Conservation (phyloP, 1,140 invertebrate species). For the Pseudomyrmex concolor region DNA sequence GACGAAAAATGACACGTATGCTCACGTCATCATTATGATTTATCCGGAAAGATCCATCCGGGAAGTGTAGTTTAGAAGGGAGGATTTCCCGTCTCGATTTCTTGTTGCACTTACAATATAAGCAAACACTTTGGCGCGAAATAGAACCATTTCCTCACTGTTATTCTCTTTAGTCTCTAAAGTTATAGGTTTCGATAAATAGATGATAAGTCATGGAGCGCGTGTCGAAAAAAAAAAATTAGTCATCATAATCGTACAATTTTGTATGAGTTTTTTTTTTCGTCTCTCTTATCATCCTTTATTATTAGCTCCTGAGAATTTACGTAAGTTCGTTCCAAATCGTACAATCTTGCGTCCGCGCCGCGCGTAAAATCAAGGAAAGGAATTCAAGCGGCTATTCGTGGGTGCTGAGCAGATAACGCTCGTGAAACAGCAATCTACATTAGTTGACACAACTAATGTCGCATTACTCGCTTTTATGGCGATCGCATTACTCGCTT, state of each 20-base stretch:
- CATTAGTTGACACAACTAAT: background rate
- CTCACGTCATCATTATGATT: slow-evolving; percentile 22
- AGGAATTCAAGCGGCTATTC: background rate
- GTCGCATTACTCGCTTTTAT: slow-evolving; percentile 33
- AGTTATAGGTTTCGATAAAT: background rate
- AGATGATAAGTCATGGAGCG: background rate
- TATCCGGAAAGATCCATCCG: background rate
- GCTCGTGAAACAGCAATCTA: slow-evolving; percentile 16
- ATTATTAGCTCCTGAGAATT: slow-evolving; percentile 21
- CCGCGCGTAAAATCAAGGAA: background rate
- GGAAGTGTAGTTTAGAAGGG: slow-evolving; percentile 9
- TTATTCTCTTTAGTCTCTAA: background rate
- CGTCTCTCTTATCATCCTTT: background rate
- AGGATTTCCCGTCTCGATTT: slow-evolving; percentile 22
- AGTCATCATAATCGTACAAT: background rate
- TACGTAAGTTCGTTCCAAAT: no score
- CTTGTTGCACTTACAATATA: background rate
- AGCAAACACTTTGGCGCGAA: background rate
- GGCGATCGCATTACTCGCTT: slow-evolving; percentile 42
- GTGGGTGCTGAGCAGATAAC: slow-evolving; percentile 6
- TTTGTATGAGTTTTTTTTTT: slow-evolving; percentile 8
- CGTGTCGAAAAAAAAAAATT: background rate
- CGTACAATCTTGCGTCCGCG: background rate
- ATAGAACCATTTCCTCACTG: background rate
- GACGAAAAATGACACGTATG: slow-evolving; percentile 20